phyloP scores from a whole-genome alignment of 2,113 vertebrate species.

The Sceloporus tristichus region DNA sequence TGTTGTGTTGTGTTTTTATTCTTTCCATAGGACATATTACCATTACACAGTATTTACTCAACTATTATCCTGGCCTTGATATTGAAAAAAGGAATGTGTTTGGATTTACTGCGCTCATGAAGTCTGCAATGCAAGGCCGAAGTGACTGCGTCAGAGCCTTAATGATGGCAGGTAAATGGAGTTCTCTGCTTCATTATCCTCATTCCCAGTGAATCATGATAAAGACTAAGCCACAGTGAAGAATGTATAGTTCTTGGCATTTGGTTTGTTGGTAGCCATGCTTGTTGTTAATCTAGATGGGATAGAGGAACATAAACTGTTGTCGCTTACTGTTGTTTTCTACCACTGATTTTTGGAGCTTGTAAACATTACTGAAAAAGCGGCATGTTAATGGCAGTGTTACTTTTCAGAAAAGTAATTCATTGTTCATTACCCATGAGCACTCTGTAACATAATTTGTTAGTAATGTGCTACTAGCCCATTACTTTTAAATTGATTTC shows the following conservation, averaged over 20 bases:
- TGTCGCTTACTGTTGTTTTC: neutral
- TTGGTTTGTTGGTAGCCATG: neutral
- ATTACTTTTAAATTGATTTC: too few species aligned
- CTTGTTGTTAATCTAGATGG: neutral
- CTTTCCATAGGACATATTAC: slow-evolving; percentile 88
- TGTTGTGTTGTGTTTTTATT: neutral
- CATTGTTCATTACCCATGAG: too few species aligned
- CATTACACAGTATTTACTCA: slow-evolving; percentile 94
- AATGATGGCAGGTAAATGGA: slow-evolving; percentile 89
- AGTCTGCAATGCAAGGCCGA: slow-evolving; percentile 94
- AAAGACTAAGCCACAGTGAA: neutral
- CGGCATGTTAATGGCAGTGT: neutral
- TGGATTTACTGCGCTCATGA: slow-evolving; percentile 96
- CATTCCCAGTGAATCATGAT: neutral
- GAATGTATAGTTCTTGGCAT: neutral
- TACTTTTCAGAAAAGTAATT: neutral
- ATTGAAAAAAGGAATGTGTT: slow-evolving; percentile 92
- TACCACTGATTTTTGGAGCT: neutral
- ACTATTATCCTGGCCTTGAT: slow-evolving; percentile 92
- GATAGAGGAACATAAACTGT: neutral
- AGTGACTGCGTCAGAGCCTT: slow-evolving; percentile 91
- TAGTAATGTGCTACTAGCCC: too few species aligned
- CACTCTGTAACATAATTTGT: too few species aligned
- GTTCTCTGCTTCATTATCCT: slow-evolving; percentile 2
- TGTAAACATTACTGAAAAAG: neutral